Percentiles rank a stretch among this genome's conserved stretches.
Conservation (phyloP, 2,888 invertebrate species). For the Drosophila subquinaria region DNA sequence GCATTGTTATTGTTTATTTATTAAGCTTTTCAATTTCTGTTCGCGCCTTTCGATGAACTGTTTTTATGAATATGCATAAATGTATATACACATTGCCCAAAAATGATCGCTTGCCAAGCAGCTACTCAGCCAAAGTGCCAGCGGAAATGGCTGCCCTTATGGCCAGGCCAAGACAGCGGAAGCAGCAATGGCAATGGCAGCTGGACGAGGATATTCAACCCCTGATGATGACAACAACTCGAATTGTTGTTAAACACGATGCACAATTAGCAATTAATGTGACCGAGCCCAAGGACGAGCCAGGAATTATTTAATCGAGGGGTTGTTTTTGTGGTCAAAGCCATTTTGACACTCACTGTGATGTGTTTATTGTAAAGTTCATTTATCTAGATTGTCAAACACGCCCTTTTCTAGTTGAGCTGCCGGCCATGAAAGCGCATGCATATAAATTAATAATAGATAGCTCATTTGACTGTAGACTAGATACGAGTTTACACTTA, state of each 20-base stretch:
- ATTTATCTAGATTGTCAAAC: slow-evolving; percentile 52
- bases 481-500: neutral
- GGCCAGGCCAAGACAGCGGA: slow-evolving; percentile 4
- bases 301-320: slow-evolving; percentile 6
- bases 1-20: slow-evolving; percentile 49
- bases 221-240: slow-evolving; percentile 27
- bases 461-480: neutral
- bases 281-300: slow-evolving; percentile 31
- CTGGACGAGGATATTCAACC: slow-evolving; percentile 42
- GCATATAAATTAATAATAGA: slow-evolving; percentile 4
- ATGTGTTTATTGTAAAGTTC: slow-evolving; percentile 65
- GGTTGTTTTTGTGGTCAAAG: slow-evolving; percentile 49
- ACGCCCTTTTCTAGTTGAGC: slow-evolving; percentile 59
- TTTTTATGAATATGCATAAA: slow-evolving; percentile 47
- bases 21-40: slow-evolving; percentile 50
- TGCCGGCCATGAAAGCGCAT: slow-evolving; percentile 19
- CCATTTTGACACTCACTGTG: slow-evolving; percentile 71
- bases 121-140: slow-evolving; percentile 23
- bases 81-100: slow-evolving; percentile 34
- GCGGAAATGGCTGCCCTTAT: slow-evolving; percentile 63
- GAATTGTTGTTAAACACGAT: slow-evolving; percentile 64
- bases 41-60: slow-evolving; percentile 18
- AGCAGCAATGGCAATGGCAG: slow-evolving; percentile 55
- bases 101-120: slow-evolving; percentile 20
- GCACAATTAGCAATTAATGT: slow-evolving; percentile 61